Base-by-base conservation (phyloP, 2,113 vertebrate species). In the Callipepla californica region DNA sequence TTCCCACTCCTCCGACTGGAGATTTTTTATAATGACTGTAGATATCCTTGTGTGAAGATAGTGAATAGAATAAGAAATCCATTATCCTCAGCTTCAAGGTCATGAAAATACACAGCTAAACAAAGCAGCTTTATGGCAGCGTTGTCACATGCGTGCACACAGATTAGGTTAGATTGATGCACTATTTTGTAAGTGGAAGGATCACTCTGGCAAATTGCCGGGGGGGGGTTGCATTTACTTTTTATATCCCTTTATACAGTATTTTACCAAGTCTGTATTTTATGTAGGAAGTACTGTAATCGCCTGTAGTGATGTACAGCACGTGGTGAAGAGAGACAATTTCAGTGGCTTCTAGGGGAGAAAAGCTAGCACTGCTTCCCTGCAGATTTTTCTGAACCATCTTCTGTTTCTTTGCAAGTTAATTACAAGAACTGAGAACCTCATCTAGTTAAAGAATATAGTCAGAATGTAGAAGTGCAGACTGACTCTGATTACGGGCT, bases 21-120 rank as follows among this genome's bases (percentile, higher is more conserved):
- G 96, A 96, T 97, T 98, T 97, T 97, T 95, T 92, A 77, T 92
- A 89, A 93, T 90, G 89, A 96, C 59, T 94, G 85, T 94, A 93
- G 96, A 91, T 95, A 94, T 75, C 78, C 87, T 61, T 85, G 84
- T 72, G 80, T 93, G 76, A 81, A 78, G 87, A 92, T 88, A 92
- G 91, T 93, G 77, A 89, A 36, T 51, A 91, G 82, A 94, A 92
- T 84, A 84, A 95, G 95, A 97, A 94, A 77, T 75, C 85, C 32
- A 22, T 79, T 95, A 93, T 74, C 79, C 82, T 80, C 87, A 93
- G 86, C 73, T 86, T 94, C 83, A 94, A 96, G 94, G 96, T 96
- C 94, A 55, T 80, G 81, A 73, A 91, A 88, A 81, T 61, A 50
- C 70, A 83, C 77, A 47, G 70, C 55, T 80, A 55, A 95, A 86